A percentile compares a stretch with the other conserved stretches of the same genome.
These are phyloP conservation scores for Clistopyga incitator DNA, from an alignment of 2,888 invertebrate genomes.

Conservation along the genomic window DNA sequence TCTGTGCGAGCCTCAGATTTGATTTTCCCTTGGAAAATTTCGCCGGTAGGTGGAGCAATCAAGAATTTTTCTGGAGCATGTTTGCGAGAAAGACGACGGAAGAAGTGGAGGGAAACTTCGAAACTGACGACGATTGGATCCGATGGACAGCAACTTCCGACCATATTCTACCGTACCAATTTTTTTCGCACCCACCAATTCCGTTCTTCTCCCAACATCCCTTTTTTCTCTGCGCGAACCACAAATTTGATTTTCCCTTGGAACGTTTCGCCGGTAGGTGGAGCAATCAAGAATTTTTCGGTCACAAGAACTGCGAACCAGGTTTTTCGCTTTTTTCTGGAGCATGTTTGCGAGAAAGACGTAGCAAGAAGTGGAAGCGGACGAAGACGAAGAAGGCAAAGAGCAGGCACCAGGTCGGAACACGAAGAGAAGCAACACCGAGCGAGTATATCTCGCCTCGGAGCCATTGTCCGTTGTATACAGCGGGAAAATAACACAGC, in stretches of 20 bases:
- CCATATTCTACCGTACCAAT: too few species aligned
- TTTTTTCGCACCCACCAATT: too few species aligned
- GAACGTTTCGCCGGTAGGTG: constrained; percentile 25
- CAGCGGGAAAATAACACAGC: constrained; percentile 56
- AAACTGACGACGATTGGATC: too few species aligned
- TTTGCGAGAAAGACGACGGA: constrained; percentile 40
- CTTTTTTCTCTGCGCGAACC: neutral
- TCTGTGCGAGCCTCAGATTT: constrained; percentile 12
- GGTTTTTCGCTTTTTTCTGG: constrained; percentile 25
- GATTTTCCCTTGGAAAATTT: constrained; percentile 21
- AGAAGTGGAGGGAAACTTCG: constrained; percentile 22
- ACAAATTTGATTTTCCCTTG: constrained; percentile 29
- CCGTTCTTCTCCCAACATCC: too few species aligned
- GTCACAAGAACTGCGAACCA: constrained; percentile 24
- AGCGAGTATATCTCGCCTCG: constrained; percentile 63
- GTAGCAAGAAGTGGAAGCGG: constrained; percentile 18
- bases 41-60: constrained; percentile 41
- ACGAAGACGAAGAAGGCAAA: constrained; percentile 33
- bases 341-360: constrained; percentile 41
- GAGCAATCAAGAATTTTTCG: constrained; percentile 44
- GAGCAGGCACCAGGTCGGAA: constrained; percentile 41
- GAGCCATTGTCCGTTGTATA: constrained; percentile 66
- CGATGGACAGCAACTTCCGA: too few species aligned
- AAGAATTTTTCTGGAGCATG: constrained; percentile 18
- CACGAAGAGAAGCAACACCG: constrained; percentile 47